These are phyloP conservation scores for Oncorhynchus kisutch DNA, from an alignment of 2,113 vertebrate genomes.

Conservation along the genomic window DNA sequence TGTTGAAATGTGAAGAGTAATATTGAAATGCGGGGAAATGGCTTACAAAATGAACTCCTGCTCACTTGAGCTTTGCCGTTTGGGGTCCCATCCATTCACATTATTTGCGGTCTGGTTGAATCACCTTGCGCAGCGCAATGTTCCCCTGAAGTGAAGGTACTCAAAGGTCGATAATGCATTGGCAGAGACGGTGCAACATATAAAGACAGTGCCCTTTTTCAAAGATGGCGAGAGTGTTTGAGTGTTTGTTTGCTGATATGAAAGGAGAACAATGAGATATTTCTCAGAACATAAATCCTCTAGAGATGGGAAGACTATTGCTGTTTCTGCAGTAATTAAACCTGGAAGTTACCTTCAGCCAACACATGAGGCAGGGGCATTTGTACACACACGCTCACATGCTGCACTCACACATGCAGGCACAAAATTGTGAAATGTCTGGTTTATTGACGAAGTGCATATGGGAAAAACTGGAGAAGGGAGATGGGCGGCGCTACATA, in stretches of 20 bases:
- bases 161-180: slow-evolving; percentile 28
- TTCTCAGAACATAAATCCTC: not conserved
- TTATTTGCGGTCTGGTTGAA: slow-evolving; percentile 61
- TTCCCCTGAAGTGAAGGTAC: slow-evolving; percentile 26
- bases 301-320: not conserved
- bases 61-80: slow-evolving; percentile 46
- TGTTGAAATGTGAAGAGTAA: slow-evolving; percentile 51
- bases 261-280: not conserved
- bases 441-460: too few species aligned
- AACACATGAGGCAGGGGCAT: not conserved
- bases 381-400: not conserved
- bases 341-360: not conserved
- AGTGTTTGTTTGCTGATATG: not conserved
- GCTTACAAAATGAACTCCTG: slow-evolving; percentile 64
- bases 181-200: slow-evolving; percentile 34
- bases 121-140: slow-evolving; percentile 45
- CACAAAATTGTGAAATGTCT: too few species aligned
- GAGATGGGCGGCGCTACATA: not conserved
- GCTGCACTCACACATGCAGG: too few species aligned
- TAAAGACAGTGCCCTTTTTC: slow-evolving; percentile 42
- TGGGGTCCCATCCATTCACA: slow-evolving; percentile 57
- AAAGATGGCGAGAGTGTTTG: slow-evolving; percentile 10
- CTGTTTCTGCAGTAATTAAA: not conserved
- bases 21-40: slow-evolving; percentile 68
- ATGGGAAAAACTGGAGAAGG: too few species aligned